Conservation (phyloP, 2,113 vertebrate species). For the Promerops cafer region DNA sequence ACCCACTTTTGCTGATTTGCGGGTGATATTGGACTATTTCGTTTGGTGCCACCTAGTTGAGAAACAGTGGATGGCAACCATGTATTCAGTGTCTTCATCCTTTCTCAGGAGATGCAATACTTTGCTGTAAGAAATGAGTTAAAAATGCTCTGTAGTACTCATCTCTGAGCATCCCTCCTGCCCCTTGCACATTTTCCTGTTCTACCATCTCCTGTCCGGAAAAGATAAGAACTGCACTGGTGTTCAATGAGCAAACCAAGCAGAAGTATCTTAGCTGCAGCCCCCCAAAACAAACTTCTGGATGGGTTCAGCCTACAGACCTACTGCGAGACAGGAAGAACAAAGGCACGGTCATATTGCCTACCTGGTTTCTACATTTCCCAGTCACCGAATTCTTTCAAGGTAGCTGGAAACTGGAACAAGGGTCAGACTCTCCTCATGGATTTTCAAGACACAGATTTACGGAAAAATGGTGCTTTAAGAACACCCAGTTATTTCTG, state of each 20-base stretch:
- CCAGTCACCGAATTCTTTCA: not conserved
- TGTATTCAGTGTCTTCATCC: not conserved
- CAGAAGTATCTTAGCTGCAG: not conserved
- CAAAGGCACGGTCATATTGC: not conserved
- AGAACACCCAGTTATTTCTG: not conserved
- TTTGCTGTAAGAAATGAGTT: not conserved
- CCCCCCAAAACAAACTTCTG: not conserved
- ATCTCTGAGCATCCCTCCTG: not conserved
- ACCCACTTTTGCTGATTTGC: not conserved
- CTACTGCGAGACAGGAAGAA: not conserved
- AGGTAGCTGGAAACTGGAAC: not conserved
- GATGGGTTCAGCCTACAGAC: not conserved
- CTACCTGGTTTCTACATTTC: not conserved
- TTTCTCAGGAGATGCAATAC: not conserved
- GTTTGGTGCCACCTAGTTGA: conserved; percentile 28
- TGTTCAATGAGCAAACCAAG: not conserved
- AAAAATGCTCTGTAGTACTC: not conserved
- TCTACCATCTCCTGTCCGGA: not conserved
- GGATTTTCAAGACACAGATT: not conserved
- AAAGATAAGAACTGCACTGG: not conserved
- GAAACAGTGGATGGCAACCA: not conserved
- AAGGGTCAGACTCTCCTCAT: not conserved
- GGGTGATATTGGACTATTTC: not conserved
- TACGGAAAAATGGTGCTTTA: not conserved
- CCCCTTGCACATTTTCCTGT: not conserved